These are phyloP conservation scores for Musca domestica DNA, from an alignment of 1,140 invertebrate species.

Conservation along the genomic window DNA sequence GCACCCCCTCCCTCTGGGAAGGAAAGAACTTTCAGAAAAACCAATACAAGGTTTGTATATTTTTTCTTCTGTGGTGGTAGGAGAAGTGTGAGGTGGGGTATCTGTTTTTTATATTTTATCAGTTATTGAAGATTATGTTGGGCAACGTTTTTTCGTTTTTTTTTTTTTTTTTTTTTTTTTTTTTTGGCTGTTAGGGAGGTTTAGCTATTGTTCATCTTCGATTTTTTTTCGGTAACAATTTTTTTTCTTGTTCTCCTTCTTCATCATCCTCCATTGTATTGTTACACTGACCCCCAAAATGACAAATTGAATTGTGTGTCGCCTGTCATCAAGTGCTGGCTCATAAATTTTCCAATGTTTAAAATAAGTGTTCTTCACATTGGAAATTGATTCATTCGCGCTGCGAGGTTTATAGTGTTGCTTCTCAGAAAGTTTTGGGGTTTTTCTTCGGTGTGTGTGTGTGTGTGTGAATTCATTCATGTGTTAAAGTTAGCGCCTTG, in stretches of 20 bases:
- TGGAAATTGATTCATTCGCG: too few species aligned
- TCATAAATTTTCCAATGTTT: slow-evolving; percentile 14
- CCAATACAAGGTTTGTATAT: too few species aligned
- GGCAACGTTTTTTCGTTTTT: background rate
- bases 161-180: background rate
- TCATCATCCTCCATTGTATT: background rate
- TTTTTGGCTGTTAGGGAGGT: background rate
- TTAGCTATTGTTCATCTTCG: too few species aligned
- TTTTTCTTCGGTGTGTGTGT: background rate
- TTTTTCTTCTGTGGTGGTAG: too few species aligned
- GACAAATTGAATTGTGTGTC: slow-evolving; percentile 18
- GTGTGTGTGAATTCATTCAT: background rate
- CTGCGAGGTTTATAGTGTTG: too few species aligned
- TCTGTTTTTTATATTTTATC: too few species aligned
- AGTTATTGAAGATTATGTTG: too few species aligned
- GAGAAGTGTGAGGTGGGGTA: too few species aligned
- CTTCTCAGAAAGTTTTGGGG: background rate
- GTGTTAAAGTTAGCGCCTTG: slow-evolving; percentile 20
- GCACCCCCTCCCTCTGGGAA: too few species aligned
- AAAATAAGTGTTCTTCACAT: background rate
- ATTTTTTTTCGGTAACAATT: background rate
- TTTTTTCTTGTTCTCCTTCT: background rate
- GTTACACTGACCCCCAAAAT: slow-evolving; percentile 14
- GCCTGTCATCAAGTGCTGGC: slow-evolving; percentile 4
- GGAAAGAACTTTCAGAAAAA: too few species aligned